phyloP scores from a whole-genome alignment of 2,113 vertebrate species.

The Ceyx melanurus region DNA sequence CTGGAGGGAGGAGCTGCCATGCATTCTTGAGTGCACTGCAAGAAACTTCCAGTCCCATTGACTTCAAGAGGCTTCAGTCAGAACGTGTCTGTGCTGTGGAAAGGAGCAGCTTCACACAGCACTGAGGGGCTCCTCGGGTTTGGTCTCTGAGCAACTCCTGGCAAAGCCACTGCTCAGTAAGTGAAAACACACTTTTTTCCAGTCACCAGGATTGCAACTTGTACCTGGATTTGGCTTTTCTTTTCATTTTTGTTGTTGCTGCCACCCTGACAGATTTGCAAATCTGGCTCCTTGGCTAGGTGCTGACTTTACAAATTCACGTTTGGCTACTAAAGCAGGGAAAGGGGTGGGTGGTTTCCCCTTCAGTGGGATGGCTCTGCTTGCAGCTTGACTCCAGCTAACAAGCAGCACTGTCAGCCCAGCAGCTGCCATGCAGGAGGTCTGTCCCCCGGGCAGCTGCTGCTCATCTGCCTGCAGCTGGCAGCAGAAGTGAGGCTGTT shows the following conservation, averaged over 20 bases:
- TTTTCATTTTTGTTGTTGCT: not conserved
- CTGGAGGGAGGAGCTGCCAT: not conserved
- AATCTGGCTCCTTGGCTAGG: not conserved
- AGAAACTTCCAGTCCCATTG: not conserved
- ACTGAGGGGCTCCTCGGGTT: not conserved
- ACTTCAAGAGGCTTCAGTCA: constrained; percentile 5
- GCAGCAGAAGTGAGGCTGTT: constrained; percentile 64
- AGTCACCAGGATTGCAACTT: not conserved
- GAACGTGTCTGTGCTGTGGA: constrained; percentile 5
- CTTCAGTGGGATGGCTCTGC: not conserved
- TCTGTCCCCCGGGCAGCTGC: constrained; percentile 49
- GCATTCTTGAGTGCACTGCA: not conserved
- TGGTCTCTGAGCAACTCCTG: constrained; percentile 29
- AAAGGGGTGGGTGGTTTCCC: not conserved
- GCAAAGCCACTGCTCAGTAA: constrained; percentile 25
- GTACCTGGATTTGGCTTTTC: not conserved
- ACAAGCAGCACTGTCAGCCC: not conserved
- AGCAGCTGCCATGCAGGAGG: constrained; percentile 54
- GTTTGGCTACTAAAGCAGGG: not conserved
- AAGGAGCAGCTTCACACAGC: constrained; percentile 13
- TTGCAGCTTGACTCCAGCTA: not conserved
- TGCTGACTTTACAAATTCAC: not conserved
- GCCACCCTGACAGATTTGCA: not conserved
- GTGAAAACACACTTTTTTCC: constrained; percentile 56
- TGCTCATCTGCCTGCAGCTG: constrained; percentile 63